Base-by-base conservation (phyloP, 1,140 invertebrate species). In the Drosophila teissieri region DNA sequence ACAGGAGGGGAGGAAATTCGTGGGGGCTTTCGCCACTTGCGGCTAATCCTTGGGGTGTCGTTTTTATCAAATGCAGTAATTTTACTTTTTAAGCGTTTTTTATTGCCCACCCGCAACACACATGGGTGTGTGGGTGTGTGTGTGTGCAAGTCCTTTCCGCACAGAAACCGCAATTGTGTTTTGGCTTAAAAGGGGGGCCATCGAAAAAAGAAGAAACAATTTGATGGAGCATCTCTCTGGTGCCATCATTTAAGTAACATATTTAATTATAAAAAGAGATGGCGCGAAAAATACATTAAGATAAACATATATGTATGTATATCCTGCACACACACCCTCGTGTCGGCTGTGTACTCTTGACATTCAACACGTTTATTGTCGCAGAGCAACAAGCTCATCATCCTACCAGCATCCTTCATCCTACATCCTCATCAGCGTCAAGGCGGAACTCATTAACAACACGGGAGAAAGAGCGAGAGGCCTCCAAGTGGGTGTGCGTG, bases 1-100 rank as follows among this genome's bases (percentile, higher is more conserved):
- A 63, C 52, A 52, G 24, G 19, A 37, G 10, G 15, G 12, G 40
- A 15, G 34, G 44, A 44, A 61, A 42, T 22, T 52, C 44, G 27
- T 12, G 15, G 10, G 8, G n/a, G 34, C 36, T 39, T 49, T 34
- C 17, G 22, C 22, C 63, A 31, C 40, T 27, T 31, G 51, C 24
- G 72, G 57, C 67, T 76, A 76, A 84, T 83, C 80, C 80, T 78
- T 82, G 76, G 69, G 75, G 75, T 74, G 64, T 78, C 55, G 60
- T 75, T 70, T 63, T 77, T 81, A 72, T 67, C 73, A 73, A 63
- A 65, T 75, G 70, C 56, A 61, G 45, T 51, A 69, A 67, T 80
- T 84, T 69, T 73, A 40, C 69, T 72, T 77, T 56, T 78, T 63
- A 80, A 85, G 73, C 69, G 63, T 42, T 80, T 85, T 80, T 74